Evolutionary conservation across 2,888 invertebrate genomes (phyloP), one percentile per base, ranked within the genome.

Genomic region (Aphidoletes aphidimyza): DNA sequence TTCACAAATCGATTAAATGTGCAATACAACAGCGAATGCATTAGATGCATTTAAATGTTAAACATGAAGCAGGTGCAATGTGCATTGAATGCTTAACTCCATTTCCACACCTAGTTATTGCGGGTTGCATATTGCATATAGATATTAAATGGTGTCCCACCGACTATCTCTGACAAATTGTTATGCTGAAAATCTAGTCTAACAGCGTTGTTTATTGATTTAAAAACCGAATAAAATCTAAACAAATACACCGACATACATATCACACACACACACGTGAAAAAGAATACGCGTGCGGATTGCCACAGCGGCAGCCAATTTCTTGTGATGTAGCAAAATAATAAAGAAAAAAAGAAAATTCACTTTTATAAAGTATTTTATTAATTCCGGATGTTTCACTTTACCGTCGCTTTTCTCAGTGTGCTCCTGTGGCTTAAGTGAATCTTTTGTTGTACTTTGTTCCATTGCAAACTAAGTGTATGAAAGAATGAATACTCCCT

Each of bases 1-100:
- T 69, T 17, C 17, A 69, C 69, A 69, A 69, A 69, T 69, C 69
- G 69, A 69, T 69, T 69, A 69, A 54, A 54, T 69, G 34, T 69
- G 69, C 69, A 69, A 69, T 30, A 69, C 30, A n/a, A n/a, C n/a
- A 69, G 69, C 26, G 30, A 69, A 34, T 69, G 69, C 69, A 69
- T 69, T 54, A 69, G 69, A 69, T 69, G 54, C 54, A 54, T 22
- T 22, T 69, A 30, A 69, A 30, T 69, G 69, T 14, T 69, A 30
- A 69, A 69, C 34, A 69, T 3, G 14, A 30, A 26, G 17, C 34
- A 8, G 47, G 3, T 47, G 47, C 17, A 17, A n/a, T n/a, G n/a
- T n/a, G n/a, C n/a, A n/a, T n/a, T n/a, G n/a, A n/a, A n/a, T n/a
- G n/a, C n/a, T n/a, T n/a, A n/a, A n/a, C n/a, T n/a, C n/a, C n/a